Evolutionary conservation across 2,888 invertebrate species (phyloP), one percentile per base, ranked within the genome.

Genomic region (Tethea ocularis): DNA sequence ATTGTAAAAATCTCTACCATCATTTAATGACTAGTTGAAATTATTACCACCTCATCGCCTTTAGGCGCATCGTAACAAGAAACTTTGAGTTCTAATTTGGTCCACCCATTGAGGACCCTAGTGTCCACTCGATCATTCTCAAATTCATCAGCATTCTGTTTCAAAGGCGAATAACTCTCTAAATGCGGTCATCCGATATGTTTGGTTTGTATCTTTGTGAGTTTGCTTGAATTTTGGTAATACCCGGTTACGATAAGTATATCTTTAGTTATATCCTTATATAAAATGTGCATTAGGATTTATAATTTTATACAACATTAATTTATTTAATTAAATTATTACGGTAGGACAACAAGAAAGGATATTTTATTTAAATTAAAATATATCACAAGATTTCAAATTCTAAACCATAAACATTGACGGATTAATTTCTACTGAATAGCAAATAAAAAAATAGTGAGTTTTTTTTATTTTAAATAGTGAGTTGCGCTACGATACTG

Each of bases 91-190:
- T 75, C 80, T 82, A 82, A 87, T 85, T 86, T 78, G 73, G 76
- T 75, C 70, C 68, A 61, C 61, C 67, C 68, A 71, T 72, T 68
- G 66, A 74, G 80, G 80, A 79, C 79, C 85, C 84, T 69, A 74
- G 79, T 74, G 87, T 77, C 83, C 86, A 82, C 90, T 90, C 83
- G 86, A 87, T 89, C 87, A 85, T 85, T 75, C 83, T 85, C 83
- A 73, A 84, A 86, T 86, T 84, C 78, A 75, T 76, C 63, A 71
- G 82, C 74, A 72, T 88, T 83, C 71, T 64, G 75, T 89, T 86
- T 85, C 90, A 89, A 88, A 89, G 85, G 83, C 68, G 64, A 22
- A 59, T 60, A 59, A 52, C 51, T 68, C 72, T 73, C 70, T 63
- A 67, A 66, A 71, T 73, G 75, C 74, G 76, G 82, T 71, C 81